phyloP scores from a whole-genome alignment of 2,113 vertebrate species.

The Solea solea region DNA sequence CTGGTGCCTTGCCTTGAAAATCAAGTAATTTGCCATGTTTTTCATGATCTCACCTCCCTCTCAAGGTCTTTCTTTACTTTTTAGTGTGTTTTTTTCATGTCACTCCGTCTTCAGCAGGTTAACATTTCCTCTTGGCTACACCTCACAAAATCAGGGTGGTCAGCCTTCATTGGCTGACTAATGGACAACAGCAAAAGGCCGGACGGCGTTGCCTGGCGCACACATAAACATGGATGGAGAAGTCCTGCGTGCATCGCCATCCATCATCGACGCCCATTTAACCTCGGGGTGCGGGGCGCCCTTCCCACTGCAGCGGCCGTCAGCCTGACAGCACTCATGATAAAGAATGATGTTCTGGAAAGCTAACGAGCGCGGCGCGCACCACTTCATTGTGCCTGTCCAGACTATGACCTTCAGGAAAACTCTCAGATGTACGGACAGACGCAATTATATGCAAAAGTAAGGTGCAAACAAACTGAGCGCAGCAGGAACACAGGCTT shows the following conservation, averaged over 20 bases:
- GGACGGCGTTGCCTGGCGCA: slow-evolving; percentile 14
- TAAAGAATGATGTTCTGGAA: slow-evolving; percentile 62
- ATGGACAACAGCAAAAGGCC: slow-evolving; percentile 59
- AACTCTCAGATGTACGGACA: slow-evolving; percentile 12
- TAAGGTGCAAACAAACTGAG: slow-evolving; percentile 20
- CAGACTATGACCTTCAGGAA: slow-evolving; percentile 55
- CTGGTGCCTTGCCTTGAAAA: slow-evolving; percentile 40
- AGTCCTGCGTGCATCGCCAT: slow-evolving; percentile 45
- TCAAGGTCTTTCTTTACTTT: slow-evolving; percentile 37
- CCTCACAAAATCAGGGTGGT: slow-evolving; percentile 56
- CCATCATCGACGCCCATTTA: slow-evolving; percentile 65
- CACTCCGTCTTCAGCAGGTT: slow-evolving; percentile 49
- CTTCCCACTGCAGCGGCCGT: slow-evolving; percentile 52
- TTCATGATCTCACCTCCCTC: slow-evolving; percentile 29
- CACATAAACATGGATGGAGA: slow-evolving; percentile 41
- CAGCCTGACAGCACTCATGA: slow-evolving; percentile 61
- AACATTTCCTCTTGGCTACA: slow-evolving; percentile 50
- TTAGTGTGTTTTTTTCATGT: slow-evolving; percentile 19
- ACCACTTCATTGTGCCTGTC: slow-evolving; percentile 52
- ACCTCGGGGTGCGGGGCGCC: slow-evolving; percentile 52
- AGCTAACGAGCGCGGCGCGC: slow-evolving; percentile 46
- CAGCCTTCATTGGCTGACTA: slow-evolving; percentile 74
- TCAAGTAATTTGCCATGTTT: slow-evolving; percentile 35
- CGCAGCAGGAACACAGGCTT: background rate
- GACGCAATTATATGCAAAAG: slow-evolving; percentile 2